Evolutionary conservation across 2,797 vertebrate species (phyloP), one percentile per base, ranked within the genome.

Genomic region (Coendou prehensilis): DNA sequence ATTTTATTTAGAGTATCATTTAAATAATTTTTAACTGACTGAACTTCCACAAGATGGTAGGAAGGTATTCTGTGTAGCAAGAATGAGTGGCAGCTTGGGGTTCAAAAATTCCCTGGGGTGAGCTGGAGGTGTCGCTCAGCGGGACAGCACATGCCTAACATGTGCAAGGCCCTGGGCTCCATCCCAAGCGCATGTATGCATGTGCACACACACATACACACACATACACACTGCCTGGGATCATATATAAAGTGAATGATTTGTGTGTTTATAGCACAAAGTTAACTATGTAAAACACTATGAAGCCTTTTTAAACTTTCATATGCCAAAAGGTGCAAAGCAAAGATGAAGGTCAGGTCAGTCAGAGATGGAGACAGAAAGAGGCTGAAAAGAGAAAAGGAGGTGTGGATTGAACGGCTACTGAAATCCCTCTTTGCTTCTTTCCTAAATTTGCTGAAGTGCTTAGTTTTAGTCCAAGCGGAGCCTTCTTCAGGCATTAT

Each of bases 21-120:
- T 91, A 89, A 93, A 59, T 95, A n/a, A 75, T 69, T 87, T 95
- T 91, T 87, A 95, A 92, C 69, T 75, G 56, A 57, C 9, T 89
- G 33, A 89, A 78, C n/a, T 95, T 54, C 10, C 17, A 59, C 28
- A 5, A 52, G 67, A 94, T 47, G 50, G 59, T 61, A 96, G 57
- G 71, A 94, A 95, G 71, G 26, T 76, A 73, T 95, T 75, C 87
- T 87, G 47, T 78, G 59, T 33, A 45, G 54, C 45, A 83, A 91
- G 45, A 50, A 82, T 69, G 57, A 83, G 9, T 89, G n/a, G 37
- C 69, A 93, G 57, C 11, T 52, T 75, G 14, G 47, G 56, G 22
- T 56, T 97, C 2, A 15, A 86, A 69, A 56, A n/a, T 76, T 89
- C 85, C 61, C 85, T 73, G 90, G 64, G 69, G 22, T 73, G 30